Conservation (phyloP, 2,113 vertebrate species). For the Psephotus haematonotus region DNA sequence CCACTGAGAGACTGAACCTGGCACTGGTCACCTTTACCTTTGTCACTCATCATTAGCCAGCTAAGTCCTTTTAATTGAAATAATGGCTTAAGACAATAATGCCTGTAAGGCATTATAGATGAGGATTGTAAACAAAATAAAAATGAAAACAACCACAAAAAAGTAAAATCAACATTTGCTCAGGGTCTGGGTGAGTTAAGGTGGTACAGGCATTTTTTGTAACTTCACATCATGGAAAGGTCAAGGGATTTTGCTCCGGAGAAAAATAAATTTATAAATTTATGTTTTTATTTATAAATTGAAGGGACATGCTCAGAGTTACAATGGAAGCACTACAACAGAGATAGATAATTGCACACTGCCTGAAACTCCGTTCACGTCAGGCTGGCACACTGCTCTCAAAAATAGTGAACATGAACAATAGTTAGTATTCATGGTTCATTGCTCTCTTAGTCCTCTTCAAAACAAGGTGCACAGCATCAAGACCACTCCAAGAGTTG, state of each 20-base stretch:
- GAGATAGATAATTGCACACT: background rate
- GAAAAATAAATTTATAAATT: background rate
- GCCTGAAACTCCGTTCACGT: background rate
- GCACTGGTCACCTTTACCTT: conserved; percentile 39
- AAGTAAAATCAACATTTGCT: background rate
- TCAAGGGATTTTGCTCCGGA: background rate
- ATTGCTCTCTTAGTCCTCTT: background rate
- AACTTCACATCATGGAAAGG: background rate
- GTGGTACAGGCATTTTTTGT: background rate
- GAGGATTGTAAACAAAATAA: background rate
- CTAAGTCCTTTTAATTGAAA: conserved; percentile 40
- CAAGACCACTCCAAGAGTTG: background rate
- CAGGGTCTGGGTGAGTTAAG: background rate
- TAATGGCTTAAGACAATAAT: conserved; percentile 3
- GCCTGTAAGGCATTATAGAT: background rate
- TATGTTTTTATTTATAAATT: background rate
- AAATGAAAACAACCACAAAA: background rate
- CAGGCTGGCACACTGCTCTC: background rate
- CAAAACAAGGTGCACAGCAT: background rate
- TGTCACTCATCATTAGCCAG: conserved; percentile 27
- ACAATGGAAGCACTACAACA: background rate
- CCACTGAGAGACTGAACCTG: conserved; percentile 57
- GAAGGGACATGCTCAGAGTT: background rate
- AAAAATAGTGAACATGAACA: background rate
- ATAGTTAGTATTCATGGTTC: background rate